Conservation (phyloP, 1,140 invertebrate species). For the Caenorhabditis remanei region DNA sequence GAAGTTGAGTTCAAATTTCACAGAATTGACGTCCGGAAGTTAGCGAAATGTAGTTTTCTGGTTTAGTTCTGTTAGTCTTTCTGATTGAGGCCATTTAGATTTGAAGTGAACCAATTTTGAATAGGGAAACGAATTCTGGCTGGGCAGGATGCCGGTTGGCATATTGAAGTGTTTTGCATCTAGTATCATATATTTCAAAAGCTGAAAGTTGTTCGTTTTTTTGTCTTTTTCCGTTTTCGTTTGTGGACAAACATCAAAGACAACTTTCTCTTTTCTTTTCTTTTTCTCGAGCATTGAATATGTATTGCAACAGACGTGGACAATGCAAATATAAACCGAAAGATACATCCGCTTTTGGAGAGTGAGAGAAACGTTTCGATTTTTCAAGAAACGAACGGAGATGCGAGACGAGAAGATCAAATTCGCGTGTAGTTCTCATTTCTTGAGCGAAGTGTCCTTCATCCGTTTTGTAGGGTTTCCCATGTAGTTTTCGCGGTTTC, state of each 20-base stretch:
- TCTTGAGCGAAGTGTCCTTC: background rate
- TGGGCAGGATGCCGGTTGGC: too few species aligned
- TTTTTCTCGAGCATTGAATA: slow-evolving; percentile 37
- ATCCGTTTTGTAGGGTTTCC: too few species aligned
- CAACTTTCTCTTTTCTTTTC: background rate
- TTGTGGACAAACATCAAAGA: slow-evolving; percentile 45
- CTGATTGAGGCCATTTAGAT: background rate
- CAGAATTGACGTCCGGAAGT: too few species aligned
- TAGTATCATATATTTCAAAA: background rate
- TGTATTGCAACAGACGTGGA: slow-evolving; percentile 20
- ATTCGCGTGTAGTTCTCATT: background rate
- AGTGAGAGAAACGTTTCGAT: background rate
- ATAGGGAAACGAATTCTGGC: too few species aligned
- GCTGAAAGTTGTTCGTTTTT: background rate
- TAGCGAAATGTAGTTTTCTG: too few species aligned
- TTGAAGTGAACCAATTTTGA: too few species aligned
- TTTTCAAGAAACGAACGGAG: slow-evolving; percentile 5
- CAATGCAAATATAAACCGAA: slow-evolving; percentile 37
- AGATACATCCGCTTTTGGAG: slow-evolving; percentile 18
- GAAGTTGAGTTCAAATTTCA: too few species aligned
- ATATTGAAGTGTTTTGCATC: too few species aligned
- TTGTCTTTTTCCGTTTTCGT: background rate
- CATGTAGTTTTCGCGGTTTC: too few species aligned
- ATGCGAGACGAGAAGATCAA: slow-evolving; percentile 13
- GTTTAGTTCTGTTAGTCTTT: background rate